Base-by-base conservation (phyloP, 2,113 vertebrate genomes). In the Cyrtonyx montezumae region DNA sequence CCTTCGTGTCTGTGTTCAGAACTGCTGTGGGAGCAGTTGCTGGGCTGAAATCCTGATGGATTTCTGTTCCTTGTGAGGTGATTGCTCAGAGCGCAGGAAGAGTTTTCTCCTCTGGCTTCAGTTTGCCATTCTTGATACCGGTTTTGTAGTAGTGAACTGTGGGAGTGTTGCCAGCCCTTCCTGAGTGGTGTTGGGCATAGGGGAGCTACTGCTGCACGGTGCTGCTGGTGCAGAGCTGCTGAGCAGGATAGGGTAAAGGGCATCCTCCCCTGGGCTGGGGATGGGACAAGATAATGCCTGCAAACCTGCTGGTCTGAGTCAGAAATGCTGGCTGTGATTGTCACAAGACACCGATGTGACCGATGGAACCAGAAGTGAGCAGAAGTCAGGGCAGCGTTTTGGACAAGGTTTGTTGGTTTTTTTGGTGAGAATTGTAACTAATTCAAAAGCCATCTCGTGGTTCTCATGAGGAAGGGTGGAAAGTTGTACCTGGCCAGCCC, bases 1-100 rank as follows among this genome's bases (percentile, higher is more conserved):
- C 91, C 25, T 99, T 99, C 56, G 28, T 98, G 32, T 97, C 97
- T 0, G 93, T 98, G 6, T 91, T 99, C 22, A 96, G 95, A 58
- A 97, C 97, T 1, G 98, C 98, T 26, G 77, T 99, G 51, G 96
- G 95, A 51, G 86, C 98, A 28, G 68, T 96, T 46, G 85, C 94
- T 13, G 95, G 96, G 4, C 91, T 98, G 40, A 95, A 65, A 49
- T 88, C 96, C 3, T 98, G 96, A 95, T 42, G 61, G 56, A 9
- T 80, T 59, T 16, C 11, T 49, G 46, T 28, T 73, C 15, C 67
- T 30, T 13, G 75, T 11, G 59, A 75, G n/a, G 30, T 43, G 30
- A 18, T 16, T 71, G 78, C 86, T 67, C 6, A 19, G 59, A 16
- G 16, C 43, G 21, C 25, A 30, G 68, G 20, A 61, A 25, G 3